Evolutionary conservation across 2,113 vertebrate species (phyloP).

Genomic region (Myrmecophaga tridactyla): DNA sequence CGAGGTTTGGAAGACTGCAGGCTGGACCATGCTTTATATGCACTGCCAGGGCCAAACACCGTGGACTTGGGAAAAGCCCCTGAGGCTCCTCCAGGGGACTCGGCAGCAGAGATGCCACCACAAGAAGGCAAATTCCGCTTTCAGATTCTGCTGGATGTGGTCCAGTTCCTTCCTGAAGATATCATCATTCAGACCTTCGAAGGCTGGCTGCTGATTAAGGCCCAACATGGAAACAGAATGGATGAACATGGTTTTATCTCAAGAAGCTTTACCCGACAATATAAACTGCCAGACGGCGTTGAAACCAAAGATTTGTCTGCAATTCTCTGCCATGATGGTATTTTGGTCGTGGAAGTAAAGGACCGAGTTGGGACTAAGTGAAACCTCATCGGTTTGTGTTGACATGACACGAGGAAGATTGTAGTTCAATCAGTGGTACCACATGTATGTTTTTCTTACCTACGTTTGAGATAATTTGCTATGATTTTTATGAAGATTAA

Average conservation of each 20-base stretch:
- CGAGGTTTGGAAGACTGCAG: conserved; percentile 80
- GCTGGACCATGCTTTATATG: conserved; percentile 85
- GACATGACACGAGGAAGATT: conserved; percentile 23
- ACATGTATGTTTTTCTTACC: neutral
- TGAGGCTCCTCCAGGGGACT: neutral
- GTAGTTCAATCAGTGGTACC: neutral
- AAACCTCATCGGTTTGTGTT: conserved; percentile 1
- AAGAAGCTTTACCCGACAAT: conserved; percentile 87
- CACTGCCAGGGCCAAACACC: conserved; percentile 84
- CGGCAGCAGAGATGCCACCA: rapidly evolving
- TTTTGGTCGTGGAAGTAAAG: conserved; percentile 88
- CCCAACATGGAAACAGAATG: conserved; percentile 86
- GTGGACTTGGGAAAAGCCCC: neutral
- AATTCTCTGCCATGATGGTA: conserved; percentile 88
- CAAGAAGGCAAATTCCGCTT: conserved; percentile 72
- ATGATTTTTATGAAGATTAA: conserved; percentile 61
- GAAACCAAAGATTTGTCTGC: conserved; percentile 85
- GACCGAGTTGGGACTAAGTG: conserved; percentile 62
- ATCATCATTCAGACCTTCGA: conserved; percentile 91
- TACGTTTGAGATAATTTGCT: neutral
- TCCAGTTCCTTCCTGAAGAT: conserved; percentile 90
- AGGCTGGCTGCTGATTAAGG: conserved; percentile 90
- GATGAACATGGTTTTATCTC: conserved; percentile 89
- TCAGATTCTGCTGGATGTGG: conserved; percentile 86
- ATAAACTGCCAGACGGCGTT: conserved; percentile 83